A percentile compares a stretch with the other conserved stretches of the same genome.
Conservation (phyloP, 1,140 invertebrate species). For the Sinonovacula constricta region DNA sequence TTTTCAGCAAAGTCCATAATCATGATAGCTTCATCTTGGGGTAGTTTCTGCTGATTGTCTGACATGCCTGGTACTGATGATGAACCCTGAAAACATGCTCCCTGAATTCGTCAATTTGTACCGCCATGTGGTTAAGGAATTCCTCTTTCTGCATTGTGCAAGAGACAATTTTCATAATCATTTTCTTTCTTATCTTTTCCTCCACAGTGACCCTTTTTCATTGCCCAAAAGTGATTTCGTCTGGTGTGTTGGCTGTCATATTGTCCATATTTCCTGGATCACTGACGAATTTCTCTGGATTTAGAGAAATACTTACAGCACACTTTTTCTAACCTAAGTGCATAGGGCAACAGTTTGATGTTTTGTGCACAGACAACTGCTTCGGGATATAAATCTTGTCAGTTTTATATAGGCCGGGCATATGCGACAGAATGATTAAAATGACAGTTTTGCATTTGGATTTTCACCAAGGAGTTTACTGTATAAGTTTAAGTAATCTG, state of each 20-base stretch:
- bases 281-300: too few species aligned
- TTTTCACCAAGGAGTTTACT: constrained; percentile 55
- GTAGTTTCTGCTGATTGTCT: constrained; percentile 46
- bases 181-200: constrained; percentile 24
- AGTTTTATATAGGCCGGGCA: constrained; percentile 41
- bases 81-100: constrained; percentile 21
- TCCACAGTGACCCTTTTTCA: constrained; percentile 35
- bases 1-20: constrained; percentile 62
- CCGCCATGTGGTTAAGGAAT: background rate
- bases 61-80: constrained; percentile 41
- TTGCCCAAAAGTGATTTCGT: constrained; percentile 1
- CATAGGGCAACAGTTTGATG: constrained; percentile 59
- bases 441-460: constrained; percentile 41
- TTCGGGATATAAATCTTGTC: constrained; percentile 44
- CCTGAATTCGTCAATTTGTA: constrained; percentile 31
- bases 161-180: constrained; percentile 8
- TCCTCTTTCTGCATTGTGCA: background rate
- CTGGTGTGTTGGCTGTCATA: too few species aligned
- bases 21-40: constrained; percentile 33
- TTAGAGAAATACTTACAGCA: too few species aligned
- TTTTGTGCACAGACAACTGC: constrained; percentile 53
- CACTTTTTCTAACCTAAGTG: too few species aligned
- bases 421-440: constrained; percentile 45
- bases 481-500: constrained; percentile 57
- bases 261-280: too few species aligned